Evolutionary conservation across 64 coral and sea anemone species (phyloP).

Genomic region (Stichodactyla mertensii): DNA sequence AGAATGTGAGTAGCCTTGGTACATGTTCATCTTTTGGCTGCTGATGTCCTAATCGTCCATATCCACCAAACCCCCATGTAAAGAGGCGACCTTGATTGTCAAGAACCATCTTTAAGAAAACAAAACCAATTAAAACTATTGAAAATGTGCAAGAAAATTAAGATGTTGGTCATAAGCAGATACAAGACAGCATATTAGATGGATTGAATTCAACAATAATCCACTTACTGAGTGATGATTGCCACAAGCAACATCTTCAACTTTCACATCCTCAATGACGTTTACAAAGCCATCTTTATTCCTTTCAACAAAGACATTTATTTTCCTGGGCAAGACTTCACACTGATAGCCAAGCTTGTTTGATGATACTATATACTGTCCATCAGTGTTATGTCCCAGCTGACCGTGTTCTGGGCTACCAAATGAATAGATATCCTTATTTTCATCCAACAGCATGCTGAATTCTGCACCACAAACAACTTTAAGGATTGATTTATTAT

Average conservation of each 20-base stretch:
- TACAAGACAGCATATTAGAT: too few species aligned
- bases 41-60: slow-evolving; percentile 81
- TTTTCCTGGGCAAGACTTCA: slow-evolving; percentile 59
- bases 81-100: slow-evolving; percentile 63
- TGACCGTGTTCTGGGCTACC: slow-evolving; percentile 83
- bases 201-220: too few species aligned
- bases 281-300: slow-evolving; percentile 80
- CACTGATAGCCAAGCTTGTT: slow-evolving; percentile 85
- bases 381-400: slow-evolving; percentile 85
- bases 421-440: slow-evolving; percentile 68
- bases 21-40: slow-evolving; percentile 93
- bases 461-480: slow-evolving; percentile 77
- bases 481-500: slow-evolving; percentile 64
- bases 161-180: not conserved
- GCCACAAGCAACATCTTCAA: slow-evolving; percentile 65
- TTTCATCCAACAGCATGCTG: slow-evolving; percentile 88
- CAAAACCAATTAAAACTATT: not conserved
- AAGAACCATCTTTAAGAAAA: slow-evolving; percentile 46
- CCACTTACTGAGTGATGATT: slow-evolving; percentile 69
- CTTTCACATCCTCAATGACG: slow-evolving; percentile 62
- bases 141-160: not conserved
- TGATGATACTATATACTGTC: slow-evolving; percentile 75
- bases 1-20: slow-evolving; percentile 64
- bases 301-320: slow-evolving; percentile 78
- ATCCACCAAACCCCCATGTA: slow-evolving; percentile 92